Percentiles rank a stretch among this genome's conserved stretches.
These are phyloP conservation scores for Cyrtorhinus lividipennis DNA, from an alignment of 1,140 invertebrate genomes.

Conservation along the genomic window DNA sequence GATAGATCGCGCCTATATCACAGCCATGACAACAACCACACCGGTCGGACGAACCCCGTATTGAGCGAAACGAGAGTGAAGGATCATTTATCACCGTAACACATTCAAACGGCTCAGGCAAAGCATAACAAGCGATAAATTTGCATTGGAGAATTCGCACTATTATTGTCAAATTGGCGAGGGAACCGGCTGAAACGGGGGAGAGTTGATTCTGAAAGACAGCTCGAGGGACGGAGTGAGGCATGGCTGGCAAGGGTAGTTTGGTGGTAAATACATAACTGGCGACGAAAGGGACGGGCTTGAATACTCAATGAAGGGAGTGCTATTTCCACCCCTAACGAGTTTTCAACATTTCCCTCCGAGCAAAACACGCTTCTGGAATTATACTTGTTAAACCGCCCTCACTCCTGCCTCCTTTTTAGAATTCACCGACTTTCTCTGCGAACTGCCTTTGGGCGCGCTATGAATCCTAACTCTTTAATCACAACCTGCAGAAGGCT, in stretches of 20 bases:
- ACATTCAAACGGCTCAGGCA: not conserved
- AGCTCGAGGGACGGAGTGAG: not conserved
- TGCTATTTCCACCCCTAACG: not conserved
- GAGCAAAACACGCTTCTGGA: conserved; percentile 8
- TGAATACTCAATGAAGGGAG: conserved; percentile 3
- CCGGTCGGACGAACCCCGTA: no score
- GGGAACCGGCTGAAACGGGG: not conserved
- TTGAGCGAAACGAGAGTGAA: not conserved
- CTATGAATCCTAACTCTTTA: conserved; percentile 5
- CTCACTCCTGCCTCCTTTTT: not conserved
- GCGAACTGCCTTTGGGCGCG: not conserved
- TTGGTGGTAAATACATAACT: conserved; percentile 10
- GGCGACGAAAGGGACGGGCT: conserved; percentile 3
- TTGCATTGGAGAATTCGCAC: not conserved
- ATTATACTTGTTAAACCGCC: conserved; percentile 9
- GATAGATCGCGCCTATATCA: no score
- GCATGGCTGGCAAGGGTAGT: not conserved
- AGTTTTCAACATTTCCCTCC: conserved; percentile 9
- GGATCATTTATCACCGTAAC: not conserved
- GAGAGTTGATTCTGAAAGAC: not conserved
- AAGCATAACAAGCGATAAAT: conserved; percentile 2
- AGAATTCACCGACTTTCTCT: conserved; percentile 5
- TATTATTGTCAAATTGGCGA: conserved; percentile 8
- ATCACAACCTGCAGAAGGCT: not conserved
- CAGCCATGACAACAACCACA: no score